These are phyloP conservation scores for Spatulosminthurus flaviceps DNA, from an alignment of 2,888 invertebrate species.

Conservation along the genomic window DNA sequence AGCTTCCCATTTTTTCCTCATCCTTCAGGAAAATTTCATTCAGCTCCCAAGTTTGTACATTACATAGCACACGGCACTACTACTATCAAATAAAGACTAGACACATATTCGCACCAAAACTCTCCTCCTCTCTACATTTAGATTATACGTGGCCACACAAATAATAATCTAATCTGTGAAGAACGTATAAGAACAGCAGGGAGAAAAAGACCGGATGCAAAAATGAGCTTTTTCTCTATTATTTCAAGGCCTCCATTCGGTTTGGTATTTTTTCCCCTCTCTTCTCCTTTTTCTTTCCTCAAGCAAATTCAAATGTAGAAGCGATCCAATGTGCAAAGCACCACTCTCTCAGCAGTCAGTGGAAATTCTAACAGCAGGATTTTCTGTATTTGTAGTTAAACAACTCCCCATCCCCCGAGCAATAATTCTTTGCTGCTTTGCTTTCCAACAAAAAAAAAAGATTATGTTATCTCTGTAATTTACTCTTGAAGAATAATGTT, in stretches of 20 bases:
- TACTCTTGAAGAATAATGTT: background rate
- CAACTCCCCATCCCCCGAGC: too few species aligned
- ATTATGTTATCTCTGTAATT: background rate
- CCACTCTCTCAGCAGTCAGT: background rate
- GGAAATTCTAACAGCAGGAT: too few species aligned
- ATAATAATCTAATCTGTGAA: constrained; percentile 23
- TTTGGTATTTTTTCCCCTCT: constrained; percentile 30
- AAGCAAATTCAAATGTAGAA: background rate
- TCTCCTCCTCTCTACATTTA: too few species aligned
- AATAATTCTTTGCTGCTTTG: too few species aligned
- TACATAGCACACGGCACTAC: background rate
- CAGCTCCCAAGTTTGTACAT: background rate
- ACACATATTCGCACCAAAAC: background rate
- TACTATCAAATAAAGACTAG: background rate
- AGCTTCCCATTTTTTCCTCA: constrained; percentile 19
- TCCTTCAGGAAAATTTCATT: background rate
- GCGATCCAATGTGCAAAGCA: background rate
- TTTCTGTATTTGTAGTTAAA: too few species aligned
- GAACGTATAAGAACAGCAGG: too few species aligned
- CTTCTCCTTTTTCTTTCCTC: background rate
- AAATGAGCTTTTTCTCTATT: constrained; percentile 36
- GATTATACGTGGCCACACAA: too few species aligned
- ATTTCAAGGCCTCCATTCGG: constrained; percentile 6
- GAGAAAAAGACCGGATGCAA: constrained; percentile 38
- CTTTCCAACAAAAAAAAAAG: too few species aligned